Conservation (phyloP, 2,888 invertebrate species). For the Miltochrista miniata region DNA sequence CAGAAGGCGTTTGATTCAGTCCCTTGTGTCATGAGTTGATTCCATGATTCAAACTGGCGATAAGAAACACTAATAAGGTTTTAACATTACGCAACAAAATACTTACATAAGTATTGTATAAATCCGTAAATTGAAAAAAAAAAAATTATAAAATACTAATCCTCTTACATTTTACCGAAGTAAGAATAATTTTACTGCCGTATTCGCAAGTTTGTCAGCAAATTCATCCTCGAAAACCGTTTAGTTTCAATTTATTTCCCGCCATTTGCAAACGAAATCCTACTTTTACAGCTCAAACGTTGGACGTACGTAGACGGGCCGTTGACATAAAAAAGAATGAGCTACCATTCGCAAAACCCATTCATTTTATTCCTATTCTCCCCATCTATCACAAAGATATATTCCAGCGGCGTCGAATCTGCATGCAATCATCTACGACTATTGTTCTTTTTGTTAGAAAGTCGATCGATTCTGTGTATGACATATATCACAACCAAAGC, state of each 20-base stretch:
- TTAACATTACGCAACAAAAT: too few species aligned
- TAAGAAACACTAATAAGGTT: too few species aligned
- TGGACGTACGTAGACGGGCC: slow-evolving; percentile 9
- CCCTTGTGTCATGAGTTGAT: too few species aligned
- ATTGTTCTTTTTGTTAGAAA: slow-evolving; percentile 10
- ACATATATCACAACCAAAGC: not conserved
- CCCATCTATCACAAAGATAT: slow-evolving; percentile 16
- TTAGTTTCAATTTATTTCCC: not conserved
- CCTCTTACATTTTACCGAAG: too few species aligned
- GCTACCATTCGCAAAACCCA: slow-evolving; percentile 21
- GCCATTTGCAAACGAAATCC: not conserved
- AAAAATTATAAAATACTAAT: too few species aligned
- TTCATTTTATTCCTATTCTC: slow-evolving; percentile 8
- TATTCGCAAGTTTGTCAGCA: not conserved
- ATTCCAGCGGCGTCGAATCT: slow-evolving; percentile 4
- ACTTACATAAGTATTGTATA: too few species aligned
- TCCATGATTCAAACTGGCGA: too few species aligned
- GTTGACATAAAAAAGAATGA: slow-evolving; percentile 20
- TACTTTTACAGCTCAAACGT: slow-evolving; percentile 7
- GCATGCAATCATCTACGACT: slow-evolving; percentile 3
- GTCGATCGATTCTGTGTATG: slow-evolving; percentile 1
- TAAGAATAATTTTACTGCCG: not conserved
- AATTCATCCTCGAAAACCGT: not conserved
- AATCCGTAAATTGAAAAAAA: too few species aligned
- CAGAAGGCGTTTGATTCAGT: too few species aligned